phyloP scores from a whole-genome alignment of 2,113 vertebrate species.

The Callaeas wilsoni region DNA sequence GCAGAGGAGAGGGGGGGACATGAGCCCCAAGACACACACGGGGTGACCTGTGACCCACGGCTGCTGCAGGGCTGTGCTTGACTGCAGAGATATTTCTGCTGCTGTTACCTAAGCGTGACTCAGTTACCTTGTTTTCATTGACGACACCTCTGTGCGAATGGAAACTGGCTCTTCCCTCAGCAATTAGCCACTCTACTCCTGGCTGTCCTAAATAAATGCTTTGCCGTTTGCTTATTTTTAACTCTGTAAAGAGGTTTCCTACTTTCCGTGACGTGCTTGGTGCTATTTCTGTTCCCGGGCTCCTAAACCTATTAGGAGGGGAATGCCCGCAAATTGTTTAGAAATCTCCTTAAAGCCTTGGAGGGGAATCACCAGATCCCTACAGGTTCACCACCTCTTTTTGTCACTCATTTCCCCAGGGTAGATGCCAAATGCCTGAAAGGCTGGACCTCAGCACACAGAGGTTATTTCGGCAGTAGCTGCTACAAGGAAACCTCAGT shows the following conservation, averaged over 20 bases:
- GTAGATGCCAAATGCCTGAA: background rate
- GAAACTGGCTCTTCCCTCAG: slow-evolving; percentile 24
- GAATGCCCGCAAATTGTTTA: background rate
- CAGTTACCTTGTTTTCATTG: slow-evolving; percentile 10
- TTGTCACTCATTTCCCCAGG: background rate
- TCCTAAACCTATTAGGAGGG: slow-evolving; percentile 2
- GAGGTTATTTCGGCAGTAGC: background rate
- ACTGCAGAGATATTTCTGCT: background rate
- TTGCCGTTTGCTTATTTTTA: slow-evolving; percentile 49
- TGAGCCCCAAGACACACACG: background rate
- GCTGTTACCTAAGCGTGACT: slow-evolving; percentile 26
- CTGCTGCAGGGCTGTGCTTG: background rate
- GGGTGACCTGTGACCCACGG: background rate
- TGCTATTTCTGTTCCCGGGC: slow-evolving; percentile 6
- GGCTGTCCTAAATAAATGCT: background rate
- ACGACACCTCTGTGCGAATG: background rate
- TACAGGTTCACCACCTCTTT: background rate
- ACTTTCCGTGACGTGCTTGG: background rate
- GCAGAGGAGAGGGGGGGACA: background rate
- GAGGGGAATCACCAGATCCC: background rate
- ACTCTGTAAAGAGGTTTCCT: slow-evolving; percentile 35
- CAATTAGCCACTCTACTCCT: slow-evolving; percentile 5
- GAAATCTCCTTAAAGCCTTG: background rate
- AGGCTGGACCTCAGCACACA: background rate
- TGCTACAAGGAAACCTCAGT: rapidly evolving